Conservation (phyloP, 2,888 invertebrate genomes). For the Heliconius ismenius region DNA sequence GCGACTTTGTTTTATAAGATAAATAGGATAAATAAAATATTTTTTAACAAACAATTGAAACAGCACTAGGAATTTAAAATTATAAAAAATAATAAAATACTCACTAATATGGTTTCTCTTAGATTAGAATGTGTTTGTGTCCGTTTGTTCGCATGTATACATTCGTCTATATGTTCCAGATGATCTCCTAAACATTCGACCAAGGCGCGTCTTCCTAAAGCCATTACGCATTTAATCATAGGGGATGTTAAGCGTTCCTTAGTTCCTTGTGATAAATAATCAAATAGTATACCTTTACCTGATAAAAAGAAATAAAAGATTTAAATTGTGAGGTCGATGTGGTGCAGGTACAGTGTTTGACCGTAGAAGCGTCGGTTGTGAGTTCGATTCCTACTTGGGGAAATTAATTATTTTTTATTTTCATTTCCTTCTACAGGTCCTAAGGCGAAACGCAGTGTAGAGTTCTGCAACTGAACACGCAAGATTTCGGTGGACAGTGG, state of each 20-base stretch:
- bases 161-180: conserved; percentile 63
- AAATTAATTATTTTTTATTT: not conserved
- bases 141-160: conserved; percentile 52
- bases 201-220: conserved; percentile 69
- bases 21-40: too few relatives aligned
- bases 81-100: conserved; percentile 38
- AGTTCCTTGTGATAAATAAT: conserved; percentile 74
- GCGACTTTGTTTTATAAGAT: too few relatives aligned
- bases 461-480: not conserved
- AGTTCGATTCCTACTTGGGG: not conserved
- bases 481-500: not conserved
- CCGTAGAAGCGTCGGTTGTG: not conserved
- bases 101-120: conserved; percentile 64
- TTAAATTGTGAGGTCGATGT: too few relatives aligned
- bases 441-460: not conserved
- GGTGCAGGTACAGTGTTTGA: not conserved
- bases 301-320: conserved; percentile 33
- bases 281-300: conserved; percentile 76
- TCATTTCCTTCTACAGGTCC: not conserved
- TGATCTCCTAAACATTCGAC: conserved; percentile 68
- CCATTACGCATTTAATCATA: conserved; percentile 73
- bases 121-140: conserved; percentile 54
- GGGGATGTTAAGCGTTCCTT: conserved; percentile 73
- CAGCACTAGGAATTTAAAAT: not conserved
- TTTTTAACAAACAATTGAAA: too few relatives aligned